These are phyloP conservation scores for Chelonus insularis DNA, from an alignment of 1,140 invertebrate species.

Conservation along the genomic window DNA sequence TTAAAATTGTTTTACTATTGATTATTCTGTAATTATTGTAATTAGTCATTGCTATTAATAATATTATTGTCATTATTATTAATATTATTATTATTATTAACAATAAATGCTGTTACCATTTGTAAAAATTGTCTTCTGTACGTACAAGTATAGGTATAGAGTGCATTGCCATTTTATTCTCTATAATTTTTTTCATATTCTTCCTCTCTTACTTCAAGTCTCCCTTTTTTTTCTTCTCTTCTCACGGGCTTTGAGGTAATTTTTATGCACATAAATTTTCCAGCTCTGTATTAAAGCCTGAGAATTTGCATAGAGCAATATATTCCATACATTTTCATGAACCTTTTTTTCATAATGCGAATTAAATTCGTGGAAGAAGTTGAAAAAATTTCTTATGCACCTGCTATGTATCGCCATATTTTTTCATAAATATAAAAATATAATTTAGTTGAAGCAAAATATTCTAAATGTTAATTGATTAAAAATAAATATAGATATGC, in stretches of 20 bases:
- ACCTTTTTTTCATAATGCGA: conserved; percentile 24
- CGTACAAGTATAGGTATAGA: conserved; percentile 3
- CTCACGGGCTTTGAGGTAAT: conserved; percentile 23
- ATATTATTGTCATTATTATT: conserved; percentile 42
- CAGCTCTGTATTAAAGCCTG: conserved; percentile 25
- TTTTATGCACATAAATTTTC: conserved; percentile 31
- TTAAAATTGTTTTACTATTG: conserved; percentile 31
- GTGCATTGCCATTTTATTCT: neutral
- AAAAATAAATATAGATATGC: too few relatives aligned
- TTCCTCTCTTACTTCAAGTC: neutral
- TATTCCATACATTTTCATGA: conserved; percentile 29
- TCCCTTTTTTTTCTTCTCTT: conserved; percentile 9
- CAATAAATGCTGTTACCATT: conserved; percentile 62
- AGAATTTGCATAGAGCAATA: conserved; percentile 27
- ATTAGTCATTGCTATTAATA: conserved; percentile 56
- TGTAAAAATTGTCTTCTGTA: conserved; percentile 49
- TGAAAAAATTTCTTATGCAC: conserved; percentile 1
- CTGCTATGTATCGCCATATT: neutral
- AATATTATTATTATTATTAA: conserved; percentile 46
- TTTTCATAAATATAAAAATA: too few relatives aligned
- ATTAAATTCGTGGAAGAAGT: conserved; percentile 18
- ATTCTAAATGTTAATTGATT: too few relatives aligned
- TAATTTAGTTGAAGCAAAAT: too few relatives aligned
- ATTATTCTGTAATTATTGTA: conserved; percentile 61
- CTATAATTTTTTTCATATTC: conserved; percentile 6